Evolutionary conservation across 2,797 vertebrate species (phyloP), one percentile per base, ranked within the genome.

Genomic region (Ctenopoma multispine): DNA sequence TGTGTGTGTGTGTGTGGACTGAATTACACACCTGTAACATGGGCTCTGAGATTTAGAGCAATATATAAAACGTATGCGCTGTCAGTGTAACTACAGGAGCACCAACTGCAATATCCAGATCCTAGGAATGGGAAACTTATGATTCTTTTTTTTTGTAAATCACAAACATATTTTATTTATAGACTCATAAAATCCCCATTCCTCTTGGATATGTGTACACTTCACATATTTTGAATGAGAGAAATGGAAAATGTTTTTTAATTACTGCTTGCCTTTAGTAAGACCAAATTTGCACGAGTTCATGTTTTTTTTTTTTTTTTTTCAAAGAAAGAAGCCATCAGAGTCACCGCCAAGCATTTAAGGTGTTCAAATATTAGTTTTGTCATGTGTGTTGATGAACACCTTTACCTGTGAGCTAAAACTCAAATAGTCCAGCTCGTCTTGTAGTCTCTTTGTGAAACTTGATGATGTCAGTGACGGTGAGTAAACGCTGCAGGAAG

Each of bases 1-100:
- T 61, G 58, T 1, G 27, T 12, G 48, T 12, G 57, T 34, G 27
- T 44, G 56, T 47, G 47, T 54, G 47, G 34, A 54, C 53, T 58
- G 70, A 76, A 46, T 65, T 71, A 83, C 72, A 76, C 74, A 71
- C 66, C 75, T 73, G 69, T 23, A 72, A 82, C 82, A 82, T 59
- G 69, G 80, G 81, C 73, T 89, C 63, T 73, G 71, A 85, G 63
- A 87, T 82, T 80, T 60, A 73, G 88, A 92, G 91, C 91, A 92
- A 93, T 92, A 92, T 77, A 82, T 77, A 81, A 80, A 77, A 74
- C 57, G 57, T 75, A 81, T 48, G 79, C 69, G 65, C 88, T 84
- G 87, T 87, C 77, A 55, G 68, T 77, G 40, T 48, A 77, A 75
- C 69, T 36, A 74, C 69, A 79, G 68, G 65, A 85, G 79, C 77